These are phyloP conservation scores for Drosophila mulleri DNA, from an alignment of 2,888 invertebrate species.

Conservation along the genomic window DNA sequence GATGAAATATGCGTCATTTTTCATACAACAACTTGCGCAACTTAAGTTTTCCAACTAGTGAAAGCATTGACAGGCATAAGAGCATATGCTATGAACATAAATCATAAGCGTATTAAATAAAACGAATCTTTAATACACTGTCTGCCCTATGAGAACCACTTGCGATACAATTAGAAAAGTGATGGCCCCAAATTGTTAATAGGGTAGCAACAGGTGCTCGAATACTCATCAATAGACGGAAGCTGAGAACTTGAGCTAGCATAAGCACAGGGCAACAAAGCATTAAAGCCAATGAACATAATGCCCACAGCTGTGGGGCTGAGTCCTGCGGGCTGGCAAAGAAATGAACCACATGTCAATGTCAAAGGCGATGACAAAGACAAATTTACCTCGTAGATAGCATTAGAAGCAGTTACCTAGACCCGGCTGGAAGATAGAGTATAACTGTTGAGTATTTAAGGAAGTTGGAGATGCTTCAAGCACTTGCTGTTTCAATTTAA, in stretches of 20 bases:
- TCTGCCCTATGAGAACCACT: background rate
- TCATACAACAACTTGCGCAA: constrained; percentile 58
- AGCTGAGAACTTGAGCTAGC: constrained; percentile 22
- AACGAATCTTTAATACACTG: constrained; percentile 6
- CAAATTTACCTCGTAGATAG: constrained; percentile 56
- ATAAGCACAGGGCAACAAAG: background rate
- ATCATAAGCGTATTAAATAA: background rate
- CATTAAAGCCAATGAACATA: constrained; percentile 33
- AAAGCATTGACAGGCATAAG: constrained; percentile 29
- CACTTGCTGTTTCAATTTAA: constrained; percentile 56
- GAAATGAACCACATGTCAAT: constrained; percentile 73
- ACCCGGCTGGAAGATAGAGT: constrained; percentile 8
- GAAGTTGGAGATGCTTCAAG: constrained; percentile 17
- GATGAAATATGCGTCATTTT: constrained; percentile 68
- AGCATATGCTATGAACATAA: background rate
- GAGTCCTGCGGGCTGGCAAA: constrained; percentile 19
- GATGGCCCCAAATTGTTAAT: no score
- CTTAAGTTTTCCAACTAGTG: constrained; percentile 30
- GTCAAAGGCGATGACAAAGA: constrained; percentile 78
- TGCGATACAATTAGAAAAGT: background rate
- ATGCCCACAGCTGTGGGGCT: constrained; percentile 1
- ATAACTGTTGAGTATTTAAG: constrained; percentile 11
- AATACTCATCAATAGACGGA: background rate
- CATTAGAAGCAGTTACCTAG: constrained; percentile 36
- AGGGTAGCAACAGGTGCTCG: constrained; percentile 14